Evolutionary conservation across 2,113 vertebrate species (phyloP), one percentile per base, ranked within the genome.

Genomic region (Limnothrissa miodon): DNA sequence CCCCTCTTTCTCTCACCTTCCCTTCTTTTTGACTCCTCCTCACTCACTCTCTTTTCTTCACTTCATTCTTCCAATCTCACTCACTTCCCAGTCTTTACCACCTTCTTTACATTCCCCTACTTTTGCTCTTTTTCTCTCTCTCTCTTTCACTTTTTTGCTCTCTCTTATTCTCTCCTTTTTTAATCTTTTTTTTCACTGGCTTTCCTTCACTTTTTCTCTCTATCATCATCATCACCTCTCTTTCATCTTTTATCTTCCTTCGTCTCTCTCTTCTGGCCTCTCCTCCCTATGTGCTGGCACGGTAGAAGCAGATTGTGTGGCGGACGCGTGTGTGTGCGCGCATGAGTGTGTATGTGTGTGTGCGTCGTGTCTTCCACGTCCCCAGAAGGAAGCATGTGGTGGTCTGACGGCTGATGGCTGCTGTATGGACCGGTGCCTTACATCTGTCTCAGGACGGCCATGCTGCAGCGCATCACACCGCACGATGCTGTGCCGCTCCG

Each of bases 361-460:
- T n/a, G 94, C 91, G 91, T 89, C 93, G 62, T 93, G 66, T 70
- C 25, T 96, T 96, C 96, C 97, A 96, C 96, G 96, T 97, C 97
- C 96, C 95, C 93, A 93, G 93, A 94, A 92, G 94, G 93, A 94
- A 95, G 92, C 74, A 74, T 74, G 66, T 74, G 66, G 59, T 74
- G 66, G 29, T 66, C 92, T 90, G 0, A 88, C 86, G 94, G 97
- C 97, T 97, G 97, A 96, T 97, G 97, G 98, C 82, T 94, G 95
- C 95, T 95, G 96, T 95, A 98, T 95, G 98, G 97, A 96, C 97
- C 95, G 95, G 95, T 98, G 97, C 91, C 95, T 96, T 96, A 95
- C 98, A 99, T 96, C 98, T 99, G 98, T 96, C 97, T 96, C 96
- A 78, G 95, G 96, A 95, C 96, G 95, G 91, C 94, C 95, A 91